Conservation (phyloP, 2,797 vertebrate genomes). For the Margarornis squamiger region DNA sequence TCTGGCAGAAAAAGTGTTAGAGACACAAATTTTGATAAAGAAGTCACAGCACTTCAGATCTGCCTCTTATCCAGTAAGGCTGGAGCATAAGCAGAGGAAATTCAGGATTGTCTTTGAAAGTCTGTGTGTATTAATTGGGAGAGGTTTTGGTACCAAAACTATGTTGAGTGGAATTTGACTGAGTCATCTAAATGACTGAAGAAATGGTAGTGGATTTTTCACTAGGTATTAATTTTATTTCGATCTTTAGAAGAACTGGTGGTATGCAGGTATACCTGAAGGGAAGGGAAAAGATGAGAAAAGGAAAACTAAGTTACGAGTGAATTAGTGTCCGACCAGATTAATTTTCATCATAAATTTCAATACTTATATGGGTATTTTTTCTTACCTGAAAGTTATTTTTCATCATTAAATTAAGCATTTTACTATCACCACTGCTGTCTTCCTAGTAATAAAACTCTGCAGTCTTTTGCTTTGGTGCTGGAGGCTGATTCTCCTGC, state of each 20-base stretch:
- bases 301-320: neutral
- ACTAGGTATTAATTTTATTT: neutral
- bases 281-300: neutral
- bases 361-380: neutral
- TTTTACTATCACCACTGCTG: neutral
- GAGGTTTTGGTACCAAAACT: neutral
- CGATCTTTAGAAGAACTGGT: neutral
- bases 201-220: neutral
- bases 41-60: accelerated
- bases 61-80: neutral
- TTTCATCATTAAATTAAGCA: neutral
- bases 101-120: neutral
- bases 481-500: neutral
- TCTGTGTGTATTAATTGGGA: neutral
- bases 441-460: neutral
- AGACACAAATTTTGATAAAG: neutral
- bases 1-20: neutral
- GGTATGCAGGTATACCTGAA: neutral
- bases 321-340: neutral
- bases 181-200: neutral
- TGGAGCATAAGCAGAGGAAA: neutral
- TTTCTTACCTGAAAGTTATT: neutral
- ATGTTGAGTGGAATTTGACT: neutral
- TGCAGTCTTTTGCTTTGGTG: neutral
- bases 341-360: neutral